A percentile compares a stretch with the other conserved stretches of the same genome.
Conservation (phyloP, 1,140 invertebrate genomes). For the Neotoxoptera formosana region DNA sequence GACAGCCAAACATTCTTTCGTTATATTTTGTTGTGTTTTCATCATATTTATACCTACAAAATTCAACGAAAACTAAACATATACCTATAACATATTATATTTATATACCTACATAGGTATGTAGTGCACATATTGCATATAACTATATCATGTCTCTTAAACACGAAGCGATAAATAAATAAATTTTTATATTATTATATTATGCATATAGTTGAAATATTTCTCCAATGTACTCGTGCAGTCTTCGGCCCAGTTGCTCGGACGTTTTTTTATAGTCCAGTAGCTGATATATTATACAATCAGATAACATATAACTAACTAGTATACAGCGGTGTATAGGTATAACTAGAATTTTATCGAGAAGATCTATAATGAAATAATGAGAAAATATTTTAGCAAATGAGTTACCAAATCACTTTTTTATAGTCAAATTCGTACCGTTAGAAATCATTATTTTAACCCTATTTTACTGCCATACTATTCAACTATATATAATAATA, state of each 20-base stretch:
- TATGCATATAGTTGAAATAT: background rate
- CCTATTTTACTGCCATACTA: background rate
- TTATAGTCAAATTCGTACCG: background rate
- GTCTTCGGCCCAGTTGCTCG: background rate
- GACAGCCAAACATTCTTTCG: background rate
- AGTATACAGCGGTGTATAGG: background rate
- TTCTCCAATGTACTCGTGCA: background rate
- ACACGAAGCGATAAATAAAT: background rate
- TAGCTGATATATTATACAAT: background rate
- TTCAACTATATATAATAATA: background rate
- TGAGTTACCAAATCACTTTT: background rate
- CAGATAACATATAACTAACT: constrained; percentile 1
- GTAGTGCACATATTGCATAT: background rate
- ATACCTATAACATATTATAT: background rate
- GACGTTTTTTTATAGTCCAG: constrained; percentile 8
- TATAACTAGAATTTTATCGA: constrained; percentile 10
- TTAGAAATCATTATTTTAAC: background rate
- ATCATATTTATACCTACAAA: background rate
- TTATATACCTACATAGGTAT: background rate
- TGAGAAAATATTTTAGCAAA: constrained; percentile 6
- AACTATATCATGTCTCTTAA: background rate
- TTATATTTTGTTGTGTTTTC: background rate
- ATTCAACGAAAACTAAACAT: background rate
- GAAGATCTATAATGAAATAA: background rate
- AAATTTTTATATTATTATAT: constrained; percentile 3